These are phyloP conservation scores for Drosophila kurseongensis DNA, from an alignment of 1,140 invertebrate genomes.

Conservation along the genomic window DNA sequence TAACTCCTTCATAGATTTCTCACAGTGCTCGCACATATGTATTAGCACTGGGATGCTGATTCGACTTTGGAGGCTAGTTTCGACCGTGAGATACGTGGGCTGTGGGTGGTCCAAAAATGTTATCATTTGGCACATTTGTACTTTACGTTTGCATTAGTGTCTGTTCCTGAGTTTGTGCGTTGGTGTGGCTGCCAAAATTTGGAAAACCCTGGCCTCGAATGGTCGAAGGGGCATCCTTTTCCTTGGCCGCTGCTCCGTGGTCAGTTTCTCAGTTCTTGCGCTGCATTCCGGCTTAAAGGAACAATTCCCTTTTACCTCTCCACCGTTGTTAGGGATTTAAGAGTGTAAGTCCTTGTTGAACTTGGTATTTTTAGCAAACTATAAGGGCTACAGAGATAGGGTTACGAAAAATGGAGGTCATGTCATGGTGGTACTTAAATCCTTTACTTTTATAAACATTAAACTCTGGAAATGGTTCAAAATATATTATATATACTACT, in stretches of 20 bases:
- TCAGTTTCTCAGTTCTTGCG: slow-evolving; percentile 7
- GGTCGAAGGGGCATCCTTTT: slow-evolving; percentile 5
- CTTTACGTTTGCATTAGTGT: slow-evolving; percentile 42
- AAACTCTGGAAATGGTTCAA: too few species aligned
- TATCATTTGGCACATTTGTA: slow-evolving; percentile 77
- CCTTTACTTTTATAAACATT: too few species aligned
- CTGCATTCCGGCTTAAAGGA: slow-evolving; percentile 35
- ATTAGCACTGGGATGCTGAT: slow-evolving; percentile 34
- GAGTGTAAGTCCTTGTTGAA: slow-evolving; percentile 3
- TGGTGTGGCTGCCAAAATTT: slow-evolving; percentile 11
- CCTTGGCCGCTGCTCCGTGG: slow-evolving; percentile 25
- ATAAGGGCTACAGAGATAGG: neutral
- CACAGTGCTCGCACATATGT: slow-evolving; percentile 24
- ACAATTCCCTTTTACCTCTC: slow-evolving; percentile 1
- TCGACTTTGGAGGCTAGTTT: slow-evolving; percentile 13
- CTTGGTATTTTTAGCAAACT: neutral
- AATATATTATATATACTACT: too few species aligned
- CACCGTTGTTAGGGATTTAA: slow-evolving; percentile 19
- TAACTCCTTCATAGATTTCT: neutral
- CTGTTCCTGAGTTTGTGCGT: neutral
- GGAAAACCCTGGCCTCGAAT: slow-evolving; percentile 1
- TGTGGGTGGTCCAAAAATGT: slow-evolving; percentile 51
- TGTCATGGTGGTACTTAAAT: too few species aligned
- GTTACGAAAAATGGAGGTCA: too few species aligned
- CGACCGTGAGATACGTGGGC: neutral